These are phyloP conservation scores for Trichechus manatus DNA, from an alignment of 2,113 vertebrate species.

Conservation along the genomic window DNA sequence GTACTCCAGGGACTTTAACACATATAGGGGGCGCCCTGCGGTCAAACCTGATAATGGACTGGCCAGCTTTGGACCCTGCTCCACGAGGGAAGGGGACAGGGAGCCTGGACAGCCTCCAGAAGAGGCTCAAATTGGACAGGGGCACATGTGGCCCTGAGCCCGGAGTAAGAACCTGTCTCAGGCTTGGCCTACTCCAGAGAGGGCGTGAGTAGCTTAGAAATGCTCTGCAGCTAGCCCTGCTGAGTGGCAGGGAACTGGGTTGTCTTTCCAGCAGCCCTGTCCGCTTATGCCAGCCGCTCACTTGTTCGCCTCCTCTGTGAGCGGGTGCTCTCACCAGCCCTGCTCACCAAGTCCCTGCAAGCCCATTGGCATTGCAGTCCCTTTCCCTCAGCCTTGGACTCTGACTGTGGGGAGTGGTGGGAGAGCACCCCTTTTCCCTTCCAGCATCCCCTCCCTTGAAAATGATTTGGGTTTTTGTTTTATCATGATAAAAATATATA, in stretches of 20 bases:
- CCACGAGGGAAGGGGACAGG: not conserved
- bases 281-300: not conserved
- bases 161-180: not conserved
- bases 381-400: not conserved
- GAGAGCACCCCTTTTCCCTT: not conserved
- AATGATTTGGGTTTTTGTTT: not conserved
- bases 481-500: not conserved
- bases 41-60: not conserved
- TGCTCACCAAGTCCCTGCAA: not conserved
- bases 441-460: not conserved
- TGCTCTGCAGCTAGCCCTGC: not conserved
- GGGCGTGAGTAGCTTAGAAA: not conserved
- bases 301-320: no score
- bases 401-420: no score
- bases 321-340: not conserved
- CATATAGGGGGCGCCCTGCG: no score
- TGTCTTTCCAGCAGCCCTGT: not conserved
- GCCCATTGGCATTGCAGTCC: not conserved
- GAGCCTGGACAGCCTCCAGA: not conserved
- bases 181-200: not conserved
- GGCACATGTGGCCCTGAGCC: not conserved
- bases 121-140: not conserved
- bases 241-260: not conserved
- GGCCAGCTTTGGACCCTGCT: not conserved
- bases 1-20: not conserved